Base-by-base conservation (phyloP, 2,113 vertebrate genomes). In the Cyphomyrus plagiostoma region DNA sequence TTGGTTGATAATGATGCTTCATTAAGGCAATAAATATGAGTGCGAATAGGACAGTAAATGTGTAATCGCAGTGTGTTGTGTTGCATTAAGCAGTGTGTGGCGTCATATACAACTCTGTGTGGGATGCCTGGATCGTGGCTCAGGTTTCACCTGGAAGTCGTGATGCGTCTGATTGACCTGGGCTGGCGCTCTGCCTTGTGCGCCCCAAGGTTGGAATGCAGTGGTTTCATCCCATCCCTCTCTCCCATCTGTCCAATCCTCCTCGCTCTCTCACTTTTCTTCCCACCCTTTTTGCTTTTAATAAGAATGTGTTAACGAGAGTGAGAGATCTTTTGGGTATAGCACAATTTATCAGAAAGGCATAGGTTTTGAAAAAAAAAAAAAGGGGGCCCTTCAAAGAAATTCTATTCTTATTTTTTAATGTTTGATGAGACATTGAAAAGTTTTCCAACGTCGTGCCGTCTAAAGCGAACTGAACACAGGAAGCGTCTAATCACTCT, bases 341-440 rank as follows among this genome's bases (percentile, higher is more conserved):
- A 94, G 94, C 93, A 92, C 95, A 94, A 95, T 96, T 96, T 95
- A 96, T 96, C 95, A 95, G 95, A 93, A 95, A 95, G 94, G 93
- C 93, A 90, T 94, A 94, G 94, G 95, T 94, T 95, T 93, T 90
- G 91, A 91, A 66, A 84, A 74, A 84, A 90, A 52, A 74, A 88
- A 45, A 45, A 45, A 90, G 5, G 35, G 35, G 35, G 93, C 93
- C 95, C 95, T 96, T 97, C 95, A 95, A 96, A 97, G 95, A 96
- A 96, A 94, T 96, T 94, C 96, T 95, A 96, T 96, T 97, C 95
- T 96, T 95, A 94, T 95, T 95, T 35, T 95, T 96, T 94, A 95
- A 96, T 96, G 95, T 96, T 96, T 96, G 95, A 96, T 95, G 95
- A 96, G 95, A 95, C 95, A 95, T 94, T 96, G 95, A 97, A 96